phyloP scores from a whole-genome alignment of 2,113 vertebrate genomes.

The Channa argus region DNA sequence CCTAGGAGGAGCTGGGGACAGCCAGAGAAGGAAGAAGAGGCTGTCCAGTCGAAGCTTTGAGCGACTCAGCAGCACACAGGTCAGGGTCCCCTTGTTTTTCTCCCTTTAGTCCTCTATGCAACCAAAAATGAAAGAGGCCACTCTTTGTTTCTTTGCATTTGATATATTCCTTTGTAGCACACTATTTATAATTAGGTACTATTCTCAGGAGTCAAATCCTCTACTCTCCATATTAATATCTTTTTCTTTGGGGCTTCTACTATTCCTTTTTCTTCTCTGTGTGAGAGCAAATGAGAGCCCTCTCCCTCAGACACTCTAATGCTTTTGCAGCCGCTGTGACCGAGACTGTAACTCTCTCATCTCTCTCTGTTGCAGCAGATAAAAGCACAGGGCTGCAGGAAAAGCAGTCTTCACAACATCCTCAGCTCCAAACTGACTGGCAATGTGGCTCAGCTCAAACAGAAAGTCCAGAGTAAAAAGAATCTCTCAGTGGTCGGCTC shows the following conservation, averaged over 20 bases:
- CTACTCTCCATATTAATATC: slow-evolving; percentile 64
- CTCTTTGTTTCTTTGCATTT: slow-evolving; percentile 64
- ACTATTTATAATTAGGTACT: slow-evolving; percentile 67
- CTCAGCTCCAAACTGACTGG: slow-evolving; percentile 80
- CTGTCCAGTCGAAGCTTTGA: slow-evolving; percentile 84
- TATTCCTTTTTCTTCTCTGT: slow-evolving; percentile 46
- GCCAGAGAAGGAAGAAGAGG: slow-evolving; percentile 88
- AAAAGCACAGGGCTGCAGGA: slow-evolving; percentile 85
- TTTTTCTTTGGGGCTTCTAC: slow-evolving; percentile 51
- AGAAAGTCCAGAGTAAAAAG: slow-evolving; percentile 87
- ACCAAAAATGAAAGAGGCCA: slow-evolving; percentile 50
- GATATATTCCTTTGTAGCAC: slow-evolving; percentile 65
- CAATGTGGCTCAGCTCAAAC: slow-evolving; percentile 88
- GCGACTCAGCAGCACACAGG: slow-evolving; percentile 74
- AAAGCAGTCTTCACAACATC: slow-evolving; percentile 75
- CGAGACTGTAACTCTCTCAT: slow-evolving; percentile 62
- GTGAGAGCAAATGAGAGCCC: slow-evolving; percentile 51
- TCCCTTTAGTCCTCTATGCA: slow-evolving; percentile 50
- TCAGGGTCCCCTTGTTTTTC: slow-evolving; percentile 67
- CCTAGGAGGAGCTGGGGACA: slow-evolving; percentile 82
- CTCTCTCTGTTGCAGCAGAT: slow-evolving; percentile 79
- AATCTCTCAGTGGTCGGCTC: slow-evolving; percentile 81
- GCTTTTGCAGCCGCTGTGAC: slow-evolving; percentile 56
- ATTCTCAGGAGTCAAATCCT: slow-evolving; percentile 62
- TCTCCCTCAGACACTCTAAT: slow-evolving; percentile 52